Evolutionary conservation across 2,797 vertebrate species (phyloP).

Genomic region (Sebastes cheni): DNA sequence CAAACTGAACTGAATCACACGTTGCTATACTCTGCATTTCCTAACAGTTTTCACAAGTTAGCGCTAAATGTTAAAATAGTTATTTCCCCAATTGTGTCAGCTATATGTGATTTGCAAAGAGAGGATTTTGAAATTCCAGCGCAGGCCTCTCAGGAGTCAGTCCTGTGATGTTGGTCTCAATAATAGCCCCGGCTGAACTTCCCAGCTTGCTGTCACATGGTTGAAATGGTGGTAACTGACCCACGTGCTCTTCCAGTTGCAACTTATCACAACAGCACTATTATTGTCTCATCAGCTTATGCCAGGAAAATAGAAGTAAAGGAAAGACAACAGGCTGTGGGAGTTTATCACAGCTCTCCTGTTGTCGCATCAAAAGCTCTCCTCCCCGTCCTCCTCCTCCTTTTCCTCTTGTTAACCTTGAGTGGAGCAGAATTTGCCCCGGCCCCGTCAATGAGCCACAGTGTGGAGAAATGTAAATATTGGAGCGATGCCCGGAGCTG

Average conservation of each 20-base stretch:
- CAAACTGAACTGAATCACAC: not conserved
- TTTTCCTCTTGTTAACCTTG: not conserved
- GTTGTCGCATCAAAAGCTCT: not conserved
- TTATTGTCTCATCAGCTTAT: not conserved
- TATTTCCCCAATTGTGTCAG: conserved; percentile 16
- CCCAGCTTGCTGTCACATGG: conserved; percentile 19
- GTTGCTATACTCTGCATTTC: conserved; percentile 3
- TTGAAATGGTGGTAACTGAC: conserved; percentile 32
- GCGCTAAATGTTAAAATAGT: conserved; percentile 16
- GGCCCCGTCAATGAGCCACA: not conserved
- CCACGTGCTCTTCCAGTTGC: not conserved
- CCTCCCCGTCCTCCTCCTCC: not conserved
- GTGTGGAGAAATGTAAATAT: conserved; percentile 19
- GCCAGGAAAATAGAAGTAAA: conserved; percentile 10
- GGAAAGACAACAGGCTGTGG: not conserved
- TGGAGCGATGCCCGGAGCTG: conserved; percentile 14
- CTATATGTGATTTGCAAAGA: conserved; percentile 40
- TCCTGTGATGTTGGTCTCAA: conserved; percentile 7
- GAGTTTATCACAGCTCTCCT: conserved; percentile 1
- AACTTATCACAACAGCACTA: conserved; percentile 14
- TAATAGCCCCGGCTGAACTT: conserved; percentile 3
- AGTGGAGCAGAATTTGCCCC: not conserved
- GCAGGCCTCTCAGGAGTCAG: not conserved
- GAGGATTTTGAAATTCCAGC: conserved; percentile 14
- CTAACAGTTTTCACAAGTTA: conserved; percentile 22